phyloP scores from a whole-genome alignment of 2,113 vertebrate species.

The Climacteris rufus region DNA sequence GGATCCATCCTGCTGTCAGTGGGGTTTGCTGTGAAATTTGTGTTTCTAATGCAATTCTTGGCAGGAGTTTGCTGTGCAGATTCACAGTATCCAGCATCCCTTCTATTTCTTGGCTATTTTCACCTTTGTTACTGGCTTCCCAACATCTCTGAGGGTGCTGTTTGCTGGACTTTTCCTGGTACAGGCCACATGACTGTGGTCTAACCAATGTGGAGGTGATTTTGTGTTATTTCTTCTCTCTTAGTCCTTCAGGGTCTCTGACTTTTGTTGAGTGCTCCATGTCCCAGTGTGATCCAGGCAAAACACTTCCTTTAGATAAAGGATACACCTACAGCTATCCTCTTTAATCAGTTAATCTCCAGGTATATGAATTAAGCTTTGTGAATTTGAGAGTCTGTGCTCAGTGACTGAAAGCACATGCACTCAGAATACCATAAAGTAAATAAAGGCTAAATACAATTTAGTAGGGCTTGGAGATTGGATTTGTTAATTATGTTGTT shows the following conservation, averaged over 20 bases:
- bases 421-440: neutral
- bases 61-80: neutral
- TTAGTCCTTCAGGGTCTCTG: neutral
- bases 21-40: neutral
- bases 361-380: neutral
- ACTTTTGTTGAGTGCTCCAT: neutral
- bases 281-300: neutral
- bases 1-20: neutral
- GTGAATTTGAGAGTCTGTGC: neutral
- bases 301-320: neutral
- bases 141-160: neutral
- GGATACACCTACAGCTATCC: rapidly evolving
- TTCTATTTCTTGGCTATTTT: neutral
- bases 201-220: neutral
- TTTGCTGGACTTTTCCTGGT: neutral
- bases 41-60: neutral
- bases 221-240: neutral
- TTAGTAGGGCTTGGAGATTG: neutral
- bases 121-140: neutral
- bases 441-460: neutral
- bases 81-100: neutral
- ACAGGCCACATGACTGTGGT: rapidly evolving
- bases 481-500: neutral
- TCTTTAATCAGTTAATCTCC: neutral
- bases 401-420: neutral